phyloP scores from a whole-genome alignment of 2,797 vertebrate species.

The Chiroxiphia lanceolata region DNA sequence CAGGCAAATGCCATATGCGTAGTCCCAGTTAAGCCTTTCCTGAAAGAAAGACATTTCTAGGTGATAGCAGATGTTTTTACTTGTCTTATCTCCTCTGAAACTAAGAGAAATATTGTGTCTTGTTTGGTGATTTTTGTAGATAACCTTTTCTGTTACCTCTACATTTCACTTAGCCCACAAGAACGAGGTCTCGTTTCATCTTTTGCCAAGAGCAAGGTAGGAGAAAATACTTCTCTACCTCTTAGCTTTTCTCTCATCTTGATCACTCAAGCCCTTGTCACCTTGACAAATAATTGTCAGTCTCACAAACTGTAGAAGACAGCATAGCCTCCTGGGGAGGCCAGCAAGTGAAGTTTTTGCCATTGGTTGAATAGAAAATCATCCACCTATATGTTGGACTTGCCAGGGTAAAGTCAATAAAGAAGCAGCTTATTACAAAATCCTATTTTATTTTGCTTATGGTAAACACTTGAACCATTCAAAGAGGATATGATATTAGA shows the following conservation, averaged over 20 bases:
- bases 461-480: not conserved
- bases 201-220: slow-evolving; percentile 23
- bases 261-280: not conserved
- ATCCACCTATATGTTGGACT: not conserved
- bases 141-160: not conserved
- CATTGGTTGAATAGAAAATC: not conserved
- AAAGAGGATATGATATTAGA: not conserved
- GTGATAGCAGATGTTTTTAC: not conserved
- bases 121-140: not conserved
- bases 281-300: not conserved
- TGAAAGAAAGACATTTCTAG: not conserved
- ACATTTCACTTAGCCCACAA: not conserved
- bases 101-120: not conserved
- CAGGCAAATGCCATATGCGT: not conserved
- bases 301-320: not conserved
- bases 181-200: not conserved
- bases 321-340: not conserved
- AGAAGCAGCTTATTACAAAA: slow-evolving; percentile 1
- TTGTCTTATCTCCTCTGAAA: not conserved
- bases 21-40: not conserved
- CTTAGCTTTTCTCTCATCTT: not conserved
- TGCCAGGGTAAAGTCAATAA: not conserved
- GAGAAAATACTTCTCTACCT: not conserved
- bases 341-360: not conserved
- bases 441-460: not conserved